Base-by-base conservation (phyloP, 2,113 vertebrate species). In the Cromileptes altivelis region DNA sequence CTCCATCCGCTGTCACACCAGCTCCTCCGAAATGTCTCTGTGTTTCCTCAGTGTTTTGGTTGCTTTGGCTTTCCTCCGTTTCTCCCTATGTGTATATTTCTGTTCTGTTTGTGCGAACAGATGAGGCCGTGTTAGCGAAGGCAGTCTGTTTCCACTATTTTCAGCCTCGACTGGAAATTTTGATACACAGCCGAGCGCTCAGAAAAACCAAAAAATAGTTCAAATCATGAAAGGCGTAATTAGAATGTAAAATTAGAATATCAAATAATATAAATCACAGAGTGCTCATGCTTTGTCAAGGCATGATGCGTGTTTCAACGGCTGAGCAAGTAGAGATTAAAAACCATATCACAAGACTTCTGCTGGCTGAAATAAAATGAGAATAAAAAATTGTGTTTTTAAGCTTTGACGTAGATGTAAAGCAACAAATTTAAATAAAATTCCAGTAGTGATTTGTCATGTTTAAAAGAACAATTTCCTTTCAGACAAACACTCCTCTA, bases 131-230 rank as follows among this genome's bases (percentile, higher is more conserved):
- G 70, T 84, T 85, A 73, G 79, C 74, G 21, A 56, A 81, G 78
- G 58, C 89, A 84, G 82, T 77, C 89, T 88, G 89, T 68, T 89
- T 82, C 89, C 71, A 77, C 58, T 85, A 68, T 89, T 87, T 86
- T 82, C 63, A 78, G 50, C 4, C 3, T 68, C 30, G 21, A 4
- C 27, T 82, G 67, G 62, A 88, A 81, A 90, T 80, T 80, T 60
- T 55, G 40, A 85, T 61, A 61, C 75, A 62, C 25, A 57, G 73
- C 45, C 18, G 33, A 70, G 21, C 15, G n/a, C 57, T 57, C 27
- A 23, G 11, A 75, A 52, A 65, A 30, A 74, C 21, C 60, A 60
- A 56, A 71, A 57, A 60, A 78, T 11, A n/a, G 18, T 69, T 72
- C 6, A 57, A 74, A 85, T 78, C 60, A 72, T 23, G 37, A 25